These are phyloP conservation scores for Drosophila pallidifrons DNA, from an alignment of 1,140 invertebrate genomes.

Conservation along the genomic window DNA sequence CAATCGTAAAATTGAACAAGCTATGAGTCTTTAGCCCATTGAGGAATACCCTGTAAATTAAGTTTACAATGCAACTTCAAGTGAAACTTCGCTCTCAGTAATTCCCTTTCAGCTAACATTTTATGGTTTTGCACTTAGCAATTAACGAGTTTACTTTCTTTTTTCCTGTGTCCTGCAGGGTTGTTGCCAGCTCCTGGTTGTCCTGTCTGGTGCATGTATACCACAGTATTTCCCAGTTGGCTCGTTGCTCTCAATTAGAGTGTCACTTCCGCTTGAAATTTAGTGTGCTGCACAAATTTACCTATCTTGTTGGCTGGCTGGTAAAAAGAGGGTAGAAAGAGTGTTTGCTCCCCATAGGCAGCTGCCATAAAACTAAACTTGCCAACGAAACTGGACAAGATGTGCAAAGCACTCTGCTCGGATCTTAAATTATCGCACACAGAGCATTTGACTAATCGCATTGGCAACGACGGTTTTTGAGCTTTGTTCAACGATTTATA, in stretches of 20 bases:
- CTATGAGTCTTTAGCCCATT: neutral
- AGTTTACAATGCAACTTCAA: neutral
- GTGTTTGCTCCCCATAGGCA: neutral
- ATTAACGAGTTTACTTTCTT: slow-evolving; percentile 66
- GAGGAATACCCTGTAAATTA: slow-evolving; percentile 5
- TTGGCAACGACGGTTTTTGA: neutral
- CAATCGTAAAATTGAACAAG: slow-evolving; percentile 20
- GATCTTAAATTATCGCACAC: slow-evolving; percentile 3
- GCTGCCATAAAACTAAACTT: slow-evolving; percentile 21
- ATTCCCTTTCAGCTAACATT: slow-evolving; percentile 33
- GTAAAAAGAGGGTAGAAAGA: neutral
- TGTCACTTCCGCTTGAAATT: slow-evolving; percentile 45
- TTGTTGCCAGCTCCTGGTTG: neutral
- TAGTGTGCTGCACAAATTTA: slow-evolving; percentile 65
- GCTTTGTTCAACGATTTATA: neutral
- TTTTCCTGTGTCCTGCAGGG: neutral
- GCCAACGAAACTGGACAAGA: slow-evolving; percentile 13
- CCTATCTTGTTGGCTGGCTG: slow-evolving; percentile 49
- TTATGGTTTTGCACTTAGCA: slow-evolving; percentile 72
- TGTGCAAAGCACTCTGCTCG: neutral
- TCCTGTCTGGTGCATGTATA: slow-evolving; percentile 1
- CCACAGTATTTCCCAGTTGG: slow-evolving; percentile 57
- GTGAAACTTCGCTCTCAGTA: neutral
- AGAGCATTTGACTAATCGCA: slow-evolving; percentile 18
- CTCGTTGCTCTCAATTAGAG: slow-evolving; percentile 52